phyloP scores from a whole-genome alignment of 1,140 invertebrate species.

The Galleria mellonella region DNA sequence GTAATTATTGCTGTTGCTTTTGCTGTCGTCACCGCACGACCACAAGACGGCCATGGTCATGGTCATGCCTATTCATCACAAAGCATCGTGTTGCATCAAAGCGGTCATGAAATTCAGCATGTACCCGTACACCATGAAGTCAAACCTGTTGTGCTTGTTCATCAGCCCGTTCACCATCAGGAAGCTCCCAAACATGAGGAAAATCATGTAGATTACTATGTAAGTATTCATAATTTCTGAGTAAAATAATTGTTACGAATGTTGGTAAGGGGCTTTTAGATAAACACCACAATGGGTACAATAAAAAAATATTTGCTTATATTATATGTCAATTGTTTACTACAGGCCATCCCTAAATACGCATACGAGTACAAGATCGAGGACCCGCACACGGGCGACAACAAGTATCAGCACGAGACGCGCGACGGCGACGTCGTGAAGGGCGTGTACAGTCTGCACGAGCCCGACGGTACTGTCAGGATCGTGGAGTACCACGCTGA shows the following conservation, averaged over 20 bases:
- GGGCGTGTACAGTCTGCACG: constrained; percentile 35
- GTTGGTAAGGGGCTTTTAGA: too few relatives aligned
- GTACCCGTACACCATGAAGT: constrained; percentile 1
- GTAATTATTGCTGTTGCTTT: not conserved
- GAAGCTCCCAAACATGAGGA: constrained; percentile 1
- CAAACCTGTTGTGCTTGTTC: constrained; percentile 7
- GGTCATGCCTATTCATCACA: constrained; percentile 12
- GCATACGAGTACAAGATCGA: constrained; percentile 20
- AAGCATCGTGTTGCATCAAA: constrained; percentile 14
- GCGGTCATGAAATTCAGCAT: constrained; percentile 1
- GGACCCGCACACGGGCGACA: constrained; percentile 28
- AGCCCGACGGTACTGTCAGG: constrained; percentile 34
- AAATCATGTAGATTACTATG: constrained; percentile 19
- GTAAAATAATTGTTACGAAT: too few relatives aligned
- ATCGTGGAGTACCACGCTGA: constrained; percentile 76
- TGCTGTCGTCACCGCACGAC: constrained; percentile 30
- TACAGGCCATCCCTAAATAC: constrained; percentile 3
- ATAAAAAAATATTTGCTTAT: not conserved
- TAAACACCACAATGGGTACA: too few relatives aligned
- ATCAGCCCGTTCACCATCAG: constrained; percentile 18
- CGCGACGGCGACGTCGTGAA: constrained; percentile 36
- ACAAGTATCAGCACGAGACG: constrained; percentile 17
- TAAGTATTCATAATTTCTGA: constrained; percentile 3
- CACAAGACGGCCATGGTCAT: constrained; percentile 15
- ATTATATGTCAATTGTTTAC: not conserved